Evolutionary conservation across 2,797 vertebrate species (phyloP).

Genomic region (Danio aesculapii): DNA sequence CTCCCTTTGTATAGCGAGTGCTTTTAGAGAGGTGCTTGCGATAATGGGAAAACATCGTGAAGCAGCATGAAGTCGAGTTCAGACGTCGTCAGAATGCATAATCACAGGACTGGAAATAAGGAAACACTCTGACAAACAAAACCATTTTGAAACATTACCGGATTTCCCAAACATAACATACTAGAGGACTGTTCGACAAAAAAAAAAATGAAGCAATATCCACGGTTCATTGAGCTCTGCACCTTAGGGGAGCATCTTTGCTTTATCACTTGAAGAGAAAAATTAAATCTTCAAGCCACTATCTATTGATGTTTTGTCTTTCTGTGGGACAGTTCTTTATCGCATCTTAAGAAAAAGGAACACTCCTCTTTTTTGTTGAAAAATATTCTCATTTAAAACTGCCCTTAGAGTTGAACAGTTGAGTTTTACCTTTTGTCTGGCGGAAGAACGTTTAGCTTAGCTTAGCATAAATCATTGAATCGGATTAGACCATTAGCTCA

Average conservation of each 20-base stretch:
- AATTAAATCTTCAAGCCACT: not conserved
- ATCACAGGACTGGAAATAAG: constrained; percentile 6
- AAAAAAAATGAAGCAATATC: constrained; percentile 1
- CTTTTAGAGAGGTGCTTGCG: constrained; percentile 21
- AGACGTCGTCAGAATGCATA: constrained; percentile 35
- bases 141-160: not conserved
- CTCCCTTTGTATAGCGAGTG: constrained; percentile 28
- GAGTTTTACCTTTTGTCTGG: too few relatives aligned
- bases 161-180: not conserved
- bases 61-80: constrained; percentile 24
- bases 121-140: not conserved
- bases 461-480: too few relatives aligned
- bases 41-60: constrained; percentile 34
- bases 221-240: not conserved
- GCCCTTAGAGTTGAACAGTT: too few relatives aligned
- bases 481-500: too few relatives aligned
- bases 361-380: too few relatives aligned
- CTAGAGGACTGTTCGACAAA: not conserved
- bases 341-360: not conserved
- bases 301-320: not conserved
- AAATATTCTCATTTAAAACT: too few relatives aligned
- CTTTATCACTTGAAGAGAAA: not conserved
- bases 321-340: not conserved
- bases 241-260: not conserved
- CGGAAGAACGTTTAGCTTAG: too few relatives aligned